Evolutionary conservation across 2,888 invertebrate species (phyloP), one percentile per base, ranked within the genome.

Genomic region (Nebria salina): DNA sequence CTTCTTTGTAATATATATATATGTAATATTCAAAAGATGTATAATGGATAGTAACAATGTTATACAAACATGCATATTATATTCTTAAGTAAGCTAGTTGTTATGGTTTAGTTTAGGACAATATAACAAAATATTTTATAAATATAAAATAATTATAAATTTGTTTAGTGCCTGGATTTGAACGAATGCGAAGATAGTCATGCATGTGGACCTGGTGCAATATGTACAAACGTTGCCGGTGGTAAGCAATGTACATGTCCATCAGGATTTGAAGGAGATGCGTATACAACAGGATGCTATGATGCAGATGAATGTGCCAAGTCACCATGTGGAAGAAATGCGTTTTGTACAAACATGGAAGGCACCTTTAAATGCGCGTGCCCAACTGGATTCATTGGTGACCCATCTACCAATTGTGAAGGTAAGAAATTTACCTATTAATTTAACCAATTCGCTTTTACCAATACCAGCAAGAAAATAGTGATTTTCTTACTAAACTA

Each of bases 181-280:
- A 94, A 97, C 89, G 97, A 97, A 90, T 97, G 97, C 89, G 90
- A 92, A 84, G 91, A 91, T 85, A 91, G 91, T 73, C 89, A 90
- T 83, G 93, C 93, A 76, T 98, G 98, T 88, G 97, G 95, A 76
- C 91, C 92, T 68, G 94, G 94, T 83, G 95, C 97, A 25, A 89
- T 93, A 79, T 97, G 97, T 89, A 92, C 93, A 77, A 97, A 97
- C 89, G 89, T 94, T 82, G 93, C 93, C 82, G 97, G 96, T 82
- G 93, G 94, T 84, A 93, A 94, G 89, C 93, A 93, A 88, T 97
- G 97, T 90, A 93, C 94, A 87, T 97, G 97, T 87, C 95, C 95
- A 41, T 91, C 93, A 82, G 97, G 96, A 83, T 95, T 92, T 89
- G 94, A 94, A 83, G 96, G 96, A 26, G 95, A 96, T 87, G 94